phyloP scores from a whole-genome alignment of 2,797 vertebrate species.

The Halcyon smyrnensis region DNA sequence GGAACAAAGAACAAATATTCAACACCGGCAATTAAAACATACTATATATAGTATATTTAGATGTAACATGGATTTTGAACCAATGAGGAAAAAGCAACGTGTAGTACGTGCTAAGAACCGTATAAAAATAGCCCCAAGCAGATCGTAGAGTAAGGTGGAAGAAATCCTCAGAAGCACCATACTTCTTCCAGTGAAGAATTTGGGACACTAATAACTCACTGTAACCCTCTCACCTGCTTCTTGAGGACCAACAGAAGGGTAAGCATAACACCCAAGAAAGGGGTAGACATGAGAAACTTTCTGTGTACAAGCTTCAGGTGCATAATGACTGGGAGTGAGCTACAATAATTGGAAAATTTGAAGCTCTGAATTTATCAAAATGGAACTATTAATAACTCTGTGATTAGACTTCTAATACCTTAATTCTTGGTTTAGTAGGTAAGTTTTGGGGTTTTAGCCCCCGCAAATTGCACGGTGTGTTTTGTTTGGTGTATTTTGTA shows the following conservation, averaged over 20 bases:
- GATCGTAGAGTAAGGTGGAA: background rate
- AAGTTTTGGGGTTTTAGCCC: background rate
- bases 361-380: background rate
- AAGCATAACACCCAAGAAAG: background rate
- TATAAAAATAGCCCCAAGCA: constrained; percentile 34
- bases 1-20: constrained; percentile 47
- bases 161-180: background rate
- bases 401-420: background rate
- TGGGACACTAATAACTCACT: rapidly evolving
- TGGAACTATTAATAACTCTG: background rate
- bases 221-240: background rate
- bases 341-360: background rate
- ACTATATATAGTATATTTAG: background rate
- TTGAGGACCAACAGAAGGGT: background rate
- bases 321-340: background rate
- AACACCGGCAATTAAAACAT: background rate
- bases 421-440: background rate
- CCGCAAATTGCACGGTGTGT: background rate
- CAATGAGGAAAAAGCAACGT: constrained; percentile 5
- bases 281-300: background rate
- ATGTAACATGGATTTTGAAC: background rate
- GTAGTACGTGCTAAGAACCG: constrained; percentile 19
- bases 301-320: background rate
- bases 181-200: background rate
- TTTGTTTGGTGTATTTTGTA: background rate